These are phyloP conservation scores for Pararge aegeria DNA, from an alignment of 1,140 invertebrate genomes.

Conservation along the genomic window DNA sequence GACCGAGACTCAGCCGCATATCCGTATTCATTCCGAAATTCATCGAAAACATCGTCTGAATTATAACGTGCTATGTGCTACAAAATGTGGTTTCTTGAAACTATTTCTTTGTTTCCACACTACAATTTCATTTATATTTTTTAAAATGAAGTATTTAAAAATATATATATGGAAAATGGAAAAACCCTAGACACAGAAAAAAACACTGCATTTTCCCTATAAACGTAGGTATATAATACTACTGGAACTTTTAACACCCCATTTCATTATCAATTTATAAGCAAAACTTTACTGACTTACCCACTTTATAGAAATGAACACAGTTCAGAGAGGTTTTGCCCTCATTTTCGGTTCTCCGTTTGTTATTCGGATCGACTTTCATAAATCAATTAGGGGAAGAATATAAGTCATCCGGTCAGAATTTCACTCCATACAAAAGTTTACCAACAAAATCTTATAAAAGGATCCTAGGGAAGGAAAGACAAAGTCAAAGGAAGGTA, in stretches of 20 bases:
- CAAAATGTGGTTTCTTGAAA: background rate
- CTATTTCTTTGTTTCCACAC: too few relatives aligned
- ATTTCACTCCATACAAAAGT: too few relatives aligned
- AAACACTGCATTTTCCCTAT: too few relatives aligned
- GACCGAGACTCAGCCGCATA: constrained; percentile 7
- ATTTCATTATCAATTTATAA: background rate
- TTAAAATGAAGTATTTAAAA: too few relatives aligned
- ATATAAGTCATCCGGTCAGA: too few relatives aligned
- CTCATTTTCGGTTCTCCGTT: background rate
- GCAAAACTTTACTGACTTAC: background rate
- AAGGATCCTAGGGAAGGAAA: too few relatives aligned
- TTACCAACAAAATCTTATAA: too few relatives aligned
- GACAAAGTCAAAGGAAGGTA: too few relatives aligned
- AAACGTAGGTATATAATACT: background rate
- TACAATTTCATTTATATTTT: too few relatives aligned
- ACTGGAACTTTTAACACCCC: background rate
- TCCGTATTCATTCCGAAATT: constrained; percentile 16
- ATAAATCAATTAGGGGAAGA: background rate
- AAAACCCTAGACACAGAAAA: too few relatives aligned
- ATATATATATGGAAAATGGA: too few relatives aligned
- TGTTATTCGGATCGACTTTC: background rate
- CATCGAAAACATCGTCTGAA: constrained; percentile 17
- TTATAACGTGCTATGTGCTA: too few relatives aligned
- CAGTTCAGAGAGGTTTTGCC: background rate
- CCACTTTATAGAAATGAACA: background rate